These are phyloP conservation scores for Callimorpha dominula DNA, from an alignment of 2,888 invertebrate genomes.

Conservation along the genomic window DNA sequence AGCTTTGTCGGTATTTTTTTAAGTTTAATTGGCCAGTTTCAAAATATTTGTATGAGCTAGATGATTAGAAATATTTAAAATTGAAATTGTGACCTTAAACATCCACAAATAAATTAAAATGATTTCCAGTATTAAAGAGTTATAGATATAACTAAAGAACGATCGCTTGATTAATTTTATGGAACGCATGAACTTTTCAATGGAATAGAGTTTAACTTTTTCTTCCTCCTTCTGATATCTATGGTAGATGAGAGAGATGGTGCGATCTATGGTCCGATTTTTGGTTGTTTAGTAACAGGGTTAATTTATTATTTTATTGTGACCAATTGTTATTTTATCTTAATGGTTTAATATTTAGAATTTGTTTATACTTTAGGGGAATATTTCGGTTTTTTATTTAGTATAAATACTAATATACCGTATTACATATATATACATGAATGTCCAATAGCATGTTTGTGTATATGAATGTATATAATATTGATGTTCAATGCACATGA, in stretches of 20 bases:
- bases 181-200: not conserved
- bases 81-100: too few species aligned
- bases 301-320: not conserved
- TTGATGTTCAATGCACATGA: not conserved
- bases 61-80: too few species aligned
- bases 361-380: not conserved
- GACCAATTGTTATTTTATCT: not conserved
- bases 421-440: not conserved
- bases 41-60: too few species aligned
- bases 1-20: too few species aligned
- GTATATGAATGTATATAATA: not conserved
- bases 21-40: too few species aligned
- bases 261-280: not conserved
- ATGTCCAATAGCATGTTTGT: not conserved
- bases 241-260: not conserved
- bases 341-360: not conserved
- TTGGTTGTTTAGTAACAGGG: slow-evolving; percentile 1
- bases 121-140: too few species aligned
- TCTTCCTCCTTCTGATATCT: not conserved
- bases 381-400: not conserved
- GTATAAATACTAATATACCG: not conserved
- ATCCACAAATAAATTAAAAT: too few species aligned
- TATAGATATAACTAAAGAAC: too few species aligned
- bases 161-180: too few species aligned
- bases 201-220: not conserved